phyloP scores from a whole-genome alignment of 23 tunicate species.

The Botrylloides violaceus region DNA sequence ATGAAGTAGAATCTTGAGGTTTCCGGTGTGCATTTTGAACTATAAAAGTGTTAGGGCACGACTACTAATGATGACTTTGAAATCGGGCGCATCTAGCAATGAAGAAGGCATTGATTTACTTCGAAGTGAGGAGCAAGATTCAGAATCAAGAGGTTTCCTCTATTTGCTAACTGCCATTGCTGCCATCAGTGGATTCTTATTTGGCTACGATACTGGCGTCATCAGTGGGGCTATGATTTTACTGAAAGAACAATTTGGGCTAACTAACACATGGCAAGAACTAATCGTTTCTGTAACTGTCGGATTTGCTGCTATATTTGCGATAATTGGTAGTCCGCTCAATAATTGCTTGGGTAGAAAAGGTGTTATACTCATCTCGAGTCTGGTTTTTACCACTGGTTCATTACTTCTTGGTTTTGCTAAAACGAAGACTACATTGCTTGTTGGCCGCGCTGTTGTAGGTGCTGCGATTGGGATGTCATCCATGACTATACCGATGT shows the following conservation, averaged over 20 bases:
- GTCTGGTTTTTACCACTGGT: constrained; percentile 65
- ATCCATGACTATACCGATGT: constrained; percentile 96
- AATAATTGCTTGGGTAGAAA: constrained; percentile 57
- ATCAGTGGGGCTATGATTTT: constrained; percentile 96
- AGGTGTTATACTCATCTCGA: constrained; percentile 51
- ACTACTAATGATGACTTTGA: too few relatives aligned
- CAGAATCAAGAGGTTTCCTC: constrained; percentile 26
- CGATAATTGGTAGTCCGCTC: constrained; percentile 61
- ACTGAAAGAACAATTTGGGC: constrained; percentile 48
- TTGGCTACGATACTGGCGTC: constrained; percentile 98
- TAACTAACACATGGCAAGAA: constrained; percentile 78
- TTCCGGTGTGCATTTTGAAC: too few relatives aligned
- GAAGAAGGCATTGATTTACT: too few relatives aligned
- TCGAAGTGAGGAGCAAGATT: neutral
- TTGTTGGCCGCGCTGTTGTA: constrained; percentile 81
- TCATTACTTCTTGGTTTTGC: constrained; percentile 61
- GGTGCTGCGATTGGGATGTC: constrained; percentile 89
- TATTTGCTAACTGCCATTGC: constrained; percentile 68
- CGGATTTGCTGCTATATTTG: constrained; percentile 85
- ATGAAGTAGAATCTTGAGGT: too few relatives aligned
- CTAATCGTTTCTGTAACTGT: constrained; percentile 79
- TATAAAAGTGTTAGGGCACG: too few relatives aligned
- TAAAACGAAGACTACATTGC: constrained; percentile 41
- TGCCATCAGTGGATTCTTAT: constrained; percentile 95
- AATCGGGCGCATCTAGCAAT: too few relatives aligned